Evolutionary conservation across 2,888 invertebrate species (phyloP).

Genomic region (Tipula unca): DNA sequence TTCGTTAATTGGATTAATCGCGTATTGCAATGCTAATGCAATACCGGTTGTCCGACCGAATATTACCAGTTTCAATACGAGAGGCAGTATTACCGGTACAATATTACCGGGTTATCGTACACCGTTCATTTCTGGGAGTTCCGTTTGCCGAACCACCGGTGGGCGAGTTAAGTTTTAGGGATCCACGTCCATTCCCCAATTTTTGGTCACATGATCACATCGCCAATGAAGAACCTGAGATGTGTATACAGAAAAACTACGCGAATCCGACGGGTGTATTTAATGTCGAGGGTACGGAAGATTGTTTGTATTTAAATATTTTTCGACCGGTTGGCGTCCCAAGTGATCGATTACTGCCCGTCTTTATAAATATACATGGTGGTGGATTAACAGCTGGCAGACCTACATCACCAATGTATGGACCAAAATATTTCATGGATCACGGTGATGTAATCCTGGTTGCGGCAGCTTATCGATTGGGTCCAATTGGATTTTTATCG

Average conservation of each 20-base stretch:
- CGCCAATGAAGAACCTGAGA: not conserved
- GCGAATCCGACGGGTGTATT: not conserved
- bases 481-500: slow-evolving; percentile 29
- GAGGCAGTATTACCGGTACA: not conserved
- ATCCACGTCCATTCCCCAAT: not conserved
- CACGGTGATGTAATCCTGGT: slow-evolving; percentile 38
- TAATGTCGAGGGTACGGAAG: not conserved
- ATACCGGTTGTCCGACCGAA: not conserved
- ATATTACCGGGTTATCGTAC: slow-evolving; percentile 46
- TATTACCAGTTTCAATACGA: not conserved
- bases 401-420: slow-evolving; percentile 27
- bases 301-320: not conserved
- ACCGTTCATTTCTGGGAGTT: slow-evolving; percentile 64
- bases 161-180: slow-evolving; percentile 50
- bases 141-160: slow-evolving; percentile 69
- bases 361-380: not conserved
- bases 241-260: slow-evolving; percentile 44
- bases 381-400: not conserved
- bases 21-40: no score
- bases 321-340: not conserved
- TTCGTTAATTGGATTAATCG: no score
- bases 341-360: slow-evolving; percentile 32
- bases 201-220: not conserved
- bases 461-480: slow-evolving; percentile 38
- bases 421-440: slow-evolving; percentile 44